These are phyloP conservation scores for Sitophilus oryzae DNA, from an alignment of 1,140 invertebrate species.

Conservation along the genomic window DNA sequence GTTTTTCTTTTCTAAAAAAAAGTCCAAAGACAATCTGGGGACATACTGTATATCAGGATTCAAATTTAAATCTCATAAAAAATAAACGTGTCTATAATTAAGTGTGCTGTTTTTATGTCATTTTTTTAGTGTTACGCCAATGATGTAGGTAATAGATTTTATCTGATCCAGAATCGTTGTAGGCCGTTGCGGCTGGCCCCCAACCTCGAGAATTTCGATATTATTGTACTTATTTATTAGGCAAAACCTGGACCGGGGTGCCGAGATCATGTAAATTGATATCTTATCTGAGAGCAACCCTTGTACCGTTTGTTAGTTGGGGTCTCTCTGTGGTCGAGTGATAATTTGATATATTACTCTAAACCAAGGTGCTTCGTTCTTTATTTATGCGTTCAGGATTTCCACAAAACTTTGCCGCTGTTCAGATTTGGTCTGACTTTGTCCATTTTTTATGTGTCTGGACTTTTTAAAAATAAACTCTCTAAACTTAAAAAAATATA, in stretches of 20 bases:
- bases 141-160: slow-evolving; percentile 11
- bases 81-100: too few species aligned
- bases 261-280: slow-evolving; percentile 23
- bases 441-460: too few species aligned
- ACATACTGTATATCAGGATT: too few species aligned
- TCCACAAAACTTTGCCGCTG: background rate
- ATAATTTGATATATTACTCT: slow-evolving; percentile 22
- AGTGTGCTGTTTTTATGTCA: too few species aligned
- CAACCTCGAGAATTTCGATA: slow-evolving; percentile 22
- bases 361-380: slow-evolving; percentile 4
- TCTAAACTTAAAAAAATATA: too few species aligned
- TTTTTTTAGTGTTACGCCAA: too few species aligned
- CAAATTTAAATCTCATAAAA: too few species aligned
- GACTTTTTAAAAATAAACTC: too few species aligned
- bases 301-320: slow-evolving; percentile 19
- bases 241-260: slow-evolving; percentile 21
- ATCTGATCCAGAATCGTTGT: slow-evolving; percentile 8
- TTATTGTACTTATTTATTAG: slow-evolving; percentile 26
- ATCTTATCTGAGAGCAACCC: slow-evolving; percentile 20
- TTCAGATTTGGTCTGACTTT: too few species aligned
- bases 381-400: background rate
- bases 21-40: too few species aligned
- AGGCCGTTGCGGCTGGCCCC: slow-evolving; percentile 14
- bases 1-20: too few species aligned
- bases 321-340: slow-evolving; percentile 17